phyloP scores from a whole-genome alignment of 2,113 vertebrate species.

The Leiothrix lutea region DNA sequence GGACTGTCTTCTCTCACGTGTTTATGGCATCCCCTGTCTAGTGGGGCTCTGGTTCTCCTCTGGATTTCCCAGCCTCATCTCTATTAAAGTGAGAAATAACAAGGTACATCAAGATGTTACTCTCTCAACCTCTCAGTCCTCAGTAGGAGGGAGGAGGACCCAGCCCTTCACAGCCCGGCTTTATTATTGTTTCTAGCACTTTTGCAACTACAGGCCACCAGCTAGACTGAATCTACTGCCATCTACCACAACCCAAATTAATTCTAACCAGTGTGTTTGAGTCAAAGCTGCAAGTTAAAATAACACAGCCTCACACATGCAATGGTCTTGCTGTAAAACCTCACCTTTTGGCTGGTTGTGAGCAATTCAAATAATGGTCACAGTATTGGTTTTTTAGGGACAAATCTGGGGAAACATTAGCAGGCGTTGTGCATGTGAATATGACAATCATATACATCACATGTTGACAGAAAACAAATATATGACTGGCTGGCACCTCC shows the following conservation, averaged over 20 bases:
- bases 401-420: not conserved
- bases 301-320: not conserved
- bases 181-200: not conserved
- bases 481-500: not conserved
- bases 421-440: not conserved
- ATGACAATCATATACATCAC: not conserved
- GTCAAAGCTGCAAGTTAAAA: constrained; percentile 2
- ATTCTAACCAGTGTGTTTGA: not conserved
- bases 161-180: not conserved
- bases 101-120: not conserved
- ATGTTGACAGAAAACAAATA: constrained; percentile 6
- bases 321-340: not conserved
- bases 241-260: constrained; percentile 34
- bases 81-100: not conserved
- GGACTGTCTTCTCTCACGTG: not conserved
- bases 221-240: not conserved
- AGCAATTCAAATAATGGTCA: not conserved
- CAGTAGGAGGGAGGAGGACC: not conserved
- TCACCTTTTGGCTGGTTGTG: not conserved
- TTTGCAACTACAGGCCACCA: not conserved
- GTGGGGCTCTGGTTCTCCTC: not conserved
- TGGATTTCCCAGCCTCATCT: not conserved
- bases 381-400: not conserved
- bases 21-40: not conserved
- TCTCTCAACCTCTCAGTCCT: not conserved